Evolutionary conservation across 2,888 invertebrate genomes (phyloP), one percentile per base, ranked within the genome.

Genomic region (Leptopilina drosophilae): DNA sequence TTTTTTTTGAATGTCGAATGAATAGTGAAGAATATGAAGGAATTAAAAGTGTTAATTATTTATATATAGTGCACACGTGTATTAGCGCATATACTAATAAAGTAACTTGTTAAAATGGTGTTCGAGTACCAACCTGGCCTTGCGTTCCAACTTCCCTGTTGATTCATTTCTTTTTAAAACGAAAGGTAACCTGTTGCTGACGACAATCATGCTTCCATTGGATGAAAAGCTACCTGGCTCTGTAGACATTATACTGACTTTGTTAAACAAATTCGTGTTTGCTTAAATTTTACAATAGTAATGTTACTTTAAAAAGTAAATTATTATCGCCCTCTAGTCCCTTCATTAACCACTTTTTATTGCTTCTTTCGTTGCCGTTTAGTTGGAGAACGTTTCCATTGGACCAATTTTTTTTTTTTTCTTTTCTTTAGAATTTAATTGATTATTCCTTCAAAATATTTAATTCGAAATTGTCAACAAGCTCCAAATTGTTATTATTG

Each of bases 161-260:
- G 94, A 93, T 77, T 95, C 94, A 93, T 96, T 94, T 90, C 96
- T 94, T 90, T 94, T 95, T 82, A 98, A 93, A 83, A 97, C 96
- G 92, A 98, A 98, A 8, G 98, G 98, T 90, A 98, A 93, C 86
- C 98, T 94, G 93, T 98, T 98, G 85, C 98, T 97, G 81, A 98
- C 97, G 86, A 98, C 97, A 88, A 98, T 97, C 94, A 98, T 95
- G 90, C 95, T 96, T 86, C 95, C 95, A 88, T 86, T 89, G 66
- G 91, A 91, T 66, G 91, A 87, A 84, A 88, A 91, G 83, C 89
- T 91, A 81, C 89, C 86, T 75, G 88, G 84, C 85, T 90, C 91
- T 88, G 88, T 88, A 81, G 90, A 87, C 89, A 90, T 90, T 83
- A 83, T 83, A 81, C 62, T 66, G 80, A 73, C 40, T 62, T 20